These are phyloP conservation scores for Syngnathus floridae DNA, from an alignment of 2,113 vertebrate species.

Conservation along the genomic window DNA sequence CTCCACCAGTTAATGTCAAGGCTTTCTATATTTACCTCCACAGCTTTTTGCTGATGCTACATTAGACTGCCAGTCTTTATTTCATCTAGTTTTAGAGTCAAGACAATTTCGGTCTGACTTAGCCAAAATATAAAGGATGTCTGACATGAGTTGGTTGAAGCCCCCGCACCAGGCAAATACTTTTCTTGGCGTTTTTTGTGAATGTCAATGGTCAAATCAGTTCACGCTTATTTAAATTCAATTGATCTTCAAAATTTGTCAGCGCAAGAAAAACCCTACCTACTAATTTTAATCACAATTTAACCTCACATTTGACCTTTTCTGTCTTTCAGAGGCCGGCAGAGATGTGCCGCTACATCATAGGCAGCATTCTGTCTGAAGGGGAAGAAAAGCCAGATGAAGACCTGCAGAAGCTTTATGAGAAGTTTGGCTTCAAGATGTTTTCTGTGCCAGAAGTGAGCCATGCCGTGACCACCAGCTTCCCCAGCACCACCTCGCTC, in stretches of 20 bases:
- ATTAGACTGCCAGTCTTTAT: not conserved
- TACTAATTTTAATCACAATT: not conserved
- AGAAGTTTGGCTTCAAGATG: slow-evolving; percentile 88
- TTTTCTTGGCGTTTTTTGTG: not conserved
- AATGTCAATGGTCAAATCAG: not conserved
- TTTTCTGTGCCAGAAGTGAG: slow-evolving; percentile 88
- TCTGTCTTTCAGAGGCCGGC: slow-evolving; percentile 68
- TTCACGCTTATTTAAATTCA: not conserved
- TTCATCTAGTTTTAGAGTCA: not conserved
- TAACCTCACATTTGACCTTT: not conserved
- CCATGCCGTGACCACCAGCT: slow-evolving; percentile 85
- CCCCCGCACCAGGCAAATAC: no score
- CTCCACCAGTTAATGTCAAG: slow-evolving; percentile 38
- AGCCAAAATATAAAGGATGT: not conserved
- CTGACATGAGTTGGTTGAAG: not conserved
- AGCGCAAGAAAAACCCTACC: not conserved
- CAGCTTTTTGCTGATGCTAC: slow-evolving; percentile 7
- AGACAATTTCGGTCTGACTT: not conserved
- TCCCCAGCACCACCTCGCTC: slow-evolving; percentile 80
- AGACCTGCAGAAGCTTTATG: slow-evolving; percentile 80
- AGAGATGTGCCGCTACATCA: slow-evolving; percentile 82
- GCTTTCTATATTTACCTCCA: slow-evolving; percentile 23
- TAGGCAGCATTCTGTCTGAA: slow-evolving; percentile 88
- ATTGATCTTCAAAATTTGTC: not conserved
- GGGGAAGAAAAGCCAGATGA: slow-evolving; percentile 77